These are phyloP conservation scores for Scaptomyza hsui DNA, from an alignment of 1,140 invertebrate genomes.

Conservation along the genomic window DNA sequence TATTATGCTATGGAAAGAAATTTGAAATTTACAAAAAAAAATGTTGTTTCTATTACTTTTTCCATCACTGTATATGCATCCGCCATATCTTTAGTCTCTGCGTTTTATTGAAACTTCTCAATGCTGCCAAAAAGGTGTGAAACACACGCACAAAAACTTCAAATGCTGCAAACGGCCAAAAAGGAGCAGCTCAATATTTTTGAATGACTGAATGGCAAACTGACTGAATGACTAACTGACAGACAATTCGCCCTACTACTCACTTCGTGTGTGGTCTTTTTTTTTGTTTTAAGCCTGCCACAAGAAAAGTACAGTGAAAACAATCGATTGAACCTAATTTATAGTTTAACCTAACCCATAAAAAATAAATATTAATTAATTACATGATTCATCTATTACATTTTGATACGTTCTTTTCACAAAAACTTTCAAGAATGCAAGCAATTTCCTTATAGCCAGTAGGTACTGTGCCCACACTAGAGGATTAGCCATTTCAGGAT, in stretches of 20 bases:
- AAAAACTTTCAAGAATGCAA: too few relatives aligned
- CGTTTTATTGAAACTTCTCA: conserved; percentile 57
- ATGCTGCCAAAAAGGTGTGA: conserved; percentile 63
- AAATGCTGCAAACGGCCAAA: conserved; percentile 17
- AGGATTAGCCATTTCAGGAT: conserved; percentile 52
- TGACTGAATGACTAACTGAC: conserved; percentile 22
- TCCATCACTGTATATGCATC: neutral
- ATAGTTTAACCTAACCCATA: too few relatives aligned
- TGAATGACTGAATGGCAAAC: conserved; percentile 58
- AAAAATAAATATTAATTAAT: too few relatives aligned
- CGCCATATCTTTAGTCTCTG: conserved; percentile 4
- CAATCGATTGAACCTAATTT: too few relatives aligned
- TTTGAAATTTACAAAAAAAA: too few relatives aligned
- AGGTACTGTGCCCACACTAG: conserved; percentile 32
- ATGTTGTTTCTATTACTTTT: too few relatives aligned
- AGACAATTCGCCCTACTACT: conserved; percentile 26
- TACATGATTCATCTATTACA: too few relatives aligned
- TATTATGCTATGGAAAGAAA: too few relatives aligned
- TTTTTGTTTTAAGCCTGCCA: neutral
- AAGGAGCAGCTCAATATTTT: conserved; percentile 52
- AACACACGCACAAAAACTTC: conserved; percentile 45
- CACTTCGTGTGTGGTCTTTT: conserved; percentile 51
- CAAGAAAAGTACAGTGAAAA: too few relatives aligned
- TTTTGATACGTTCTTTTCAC: too few relatives aligned
- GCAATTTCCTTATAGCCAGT: neutral